Base-by-base conservation (phyloP, 1,140 invertebrate species). In the Drosophila fuyamai region DNA sequence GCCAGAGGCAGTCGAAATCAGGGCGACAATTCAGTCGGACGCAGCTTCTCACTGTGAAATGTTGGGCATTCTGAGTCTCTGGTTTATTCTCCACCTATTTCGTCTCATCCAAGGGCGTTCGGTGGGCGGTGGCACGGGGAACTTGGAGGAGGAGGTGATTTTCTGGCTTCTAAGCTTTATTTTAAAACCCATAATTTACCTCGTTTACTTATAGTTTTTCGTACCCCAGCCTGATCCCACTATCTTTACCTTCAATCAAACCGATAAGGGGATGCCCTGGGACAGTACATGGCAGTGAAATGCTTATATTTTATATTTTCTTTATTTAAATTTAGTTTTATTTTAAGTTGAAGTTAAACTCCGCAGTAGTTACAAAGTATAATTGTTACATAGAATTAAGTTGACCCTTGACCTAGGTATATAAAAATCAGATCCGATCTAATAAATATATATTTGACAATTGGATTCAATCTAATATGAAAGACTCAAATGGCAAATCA, bases 181-280 rank as follows among this genome's bases (percentile, higher is more conserved):
- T 29, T 44, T 9, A 14, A n/a, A n/a, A 10, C 35, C n/a, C 4
- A 16, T 5, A 32, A n/a, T 27, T 35, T n/a, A 4, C 0, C n/a
- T 8, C 6, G 1, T 44, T 5, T 14, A 18, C 40, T 32, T 4
- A 14, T 27, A 57, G 53, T 27, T 50, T 14, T n/a, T 10, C 2
- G 29, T 1, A 7, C 81, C 81, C 1, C 68, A 53, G 5, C 79
- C 82, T 0, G 82, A 88, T 67, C 9, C 79, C 14, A 85, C 82
- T 14, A 65, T 85, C n/a, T 85, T 88, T 58, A 65, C 51, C 38
- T 54, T 76, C n/a, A 46, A 56, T 29, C 55, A 57, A 6, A 46
- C 58, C 43, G 68, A 72, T 71, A 71, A 48, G 53, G 36, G 36
- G n/a, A 8, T 46, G 3, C 12, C 6, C 38, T 50, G 27, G 6